Evolutionary conservation across 2,113 vertebrate species (phyloP).

Genomic region (Regulus satrapa): DNA sequence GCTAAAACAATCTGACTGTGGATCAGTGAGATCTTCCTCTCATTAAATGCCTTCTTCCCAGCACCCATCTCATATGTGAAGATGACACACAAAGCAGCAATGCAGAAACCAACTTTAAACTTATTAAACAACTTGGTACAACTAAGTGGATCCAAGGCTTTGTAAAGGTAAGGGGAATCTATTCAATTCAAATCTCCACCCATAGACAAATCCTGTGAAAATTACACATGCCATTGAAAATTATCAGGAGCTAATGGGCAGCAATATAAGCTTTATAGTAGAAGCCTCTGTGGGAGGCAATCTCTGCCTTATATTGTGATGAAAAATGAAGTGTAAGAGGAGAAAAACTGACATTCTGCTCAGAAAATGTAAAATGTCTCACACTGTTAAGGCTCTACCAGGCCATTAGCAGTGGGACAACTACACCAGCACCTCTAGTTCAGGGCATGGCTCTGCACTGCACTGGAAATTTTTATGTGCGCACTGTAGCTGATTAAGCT

Average conservation of each 20-base stretch:
- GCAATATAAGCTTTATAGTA: neutral
- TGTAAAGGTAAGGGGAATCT: neutral
- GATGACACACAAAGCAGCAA: neutral
- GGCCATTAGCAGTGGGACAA: neutral
- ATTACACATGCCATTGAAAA: neutral
- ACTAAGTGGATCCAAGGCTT: neutral
- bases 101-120: neutral
- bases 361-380: neutral
- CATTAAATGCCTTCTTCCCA: neutral
- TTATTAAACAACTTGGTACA: neutral
- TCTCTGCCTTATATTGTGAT: neutral
- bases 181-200: neutral
- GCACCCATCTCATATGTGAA: neutral
- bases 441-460: neutral
- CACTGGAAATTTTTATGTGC: rapidly evolving
- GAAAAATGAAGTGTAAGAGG: neutral
- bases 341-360: neutral
- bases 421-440: neutral
- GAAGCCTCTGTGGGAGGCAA: neutral
- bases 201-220: neutral
- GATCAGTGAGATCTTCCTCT: neutral
- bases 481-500: neutral
- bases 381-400: neutral
- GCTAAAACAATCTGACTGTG: neutral
- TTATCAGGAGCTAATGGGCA: neutral